Percentiles rank a stretch among this genome's conserved stretches.
Evolutionary conservation across 2,888 invertebrate genomes (phyloP).

Genomic region (Hoplodrina blanda): DNA sequence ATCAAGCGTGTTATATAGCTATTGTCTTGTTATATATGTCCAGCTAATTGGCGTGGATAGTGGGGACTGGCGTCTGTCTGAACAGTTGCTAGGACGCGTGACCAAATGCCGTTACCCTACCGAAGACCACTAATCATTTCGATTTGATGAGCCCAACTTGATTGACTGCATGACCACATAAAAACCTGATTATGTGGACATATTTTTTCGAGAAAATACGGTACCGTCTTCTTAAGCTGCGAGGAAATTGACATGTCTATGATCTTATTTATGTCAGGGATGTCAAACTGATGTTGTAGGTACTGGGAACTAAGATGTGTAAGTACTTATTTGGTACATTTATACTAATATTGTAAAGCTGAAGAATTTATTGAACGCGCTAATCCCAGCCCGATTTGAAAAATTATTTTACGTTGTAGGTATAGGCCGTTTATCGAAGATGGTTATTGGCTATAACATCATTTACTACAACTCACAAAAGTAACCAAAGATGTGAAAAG

Average conservation of each 20-base stretch:
- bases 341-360: background rate
- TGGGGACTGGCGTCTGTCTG: slow-evolving; percentile 41
- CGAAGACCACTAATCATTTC: slow-evolving; percentile 74
- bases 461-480: too few species aligned
- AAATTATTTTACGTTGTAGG: too few species aligned
- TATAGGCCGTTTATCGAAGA: too few species aligned
- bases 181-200: slow-evolving; percentile 60
- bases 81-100: slow-evolving; percentile 73
- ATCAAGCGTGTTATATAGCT: slow-evolving; percentile 38
- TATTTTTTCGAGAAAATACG: slow-evolving; percentile 47
- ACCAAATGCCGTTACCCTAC: slow-evolving; percentile 72
- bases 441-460: too few species aligned
- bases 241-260: slow-evolving; percentile 38
- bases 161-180: slow-evolving; percentile 61
- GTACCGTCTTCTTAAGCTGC: slow-evolving; percentile 22
- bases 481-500: too few species aligned
- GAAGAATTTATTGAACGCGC: background rate
- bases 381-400: too few species aligned
- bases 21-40: slow-evolving; percentile 40
- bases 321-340: slow-evolving; percentile 2
- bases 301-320: slow-evolving; percentile 1
- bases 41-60: slow-evolving; percentile 47
- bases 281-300: slow-evolving; percentile 16
- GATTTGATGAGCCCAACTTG: slow-evolving; percentile 74
- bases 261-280: slow-evolving; percentile 13